These are phyloP conservation scores for Paracanthobrama guichenoti DNA, from an alignment of 2,113 vertebrate species.

Conservation along the genomic window DNA sequence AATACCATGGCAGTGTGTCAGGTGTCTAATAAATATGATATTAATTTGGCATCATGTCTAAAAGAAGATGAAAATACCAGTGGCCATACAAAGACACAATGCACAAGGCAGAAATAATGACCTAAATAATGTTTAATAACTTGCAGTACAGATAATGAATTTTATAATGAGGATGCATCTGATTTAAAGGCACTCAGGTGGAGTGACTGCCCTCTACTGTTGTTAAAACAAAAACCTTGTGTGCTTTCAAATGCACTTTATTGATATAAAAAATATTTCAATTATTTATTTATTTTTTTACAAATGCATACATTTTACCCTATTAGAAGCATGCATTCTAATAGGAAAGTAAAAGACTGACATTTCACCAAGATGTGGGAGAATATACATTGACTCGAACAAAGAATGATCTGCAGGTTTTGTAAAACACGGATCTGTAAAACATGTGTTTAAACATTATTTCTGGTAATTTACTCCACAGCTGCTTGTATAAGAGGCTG, in stretches of 20 bases:
- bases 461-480: slow-evolving; percentile 42
- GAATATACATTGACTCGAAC: neutral
- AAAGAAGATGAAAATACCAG: neutral
- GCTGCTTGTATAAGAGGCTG: slow-evolving; percentile 42
- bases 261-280: neutral
- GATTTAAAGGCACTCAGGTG: slow-evolving; percentile 10
- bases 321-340: no score
- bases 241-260: no score
- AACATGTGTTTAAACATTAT: slow-evolving; percentile 40
- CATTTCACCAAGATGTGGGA: neutral
- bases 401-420: slow-evolving; percentile 8
- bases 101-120: neutral
- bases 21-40: neutral
- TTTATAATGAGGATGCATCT: neutral
- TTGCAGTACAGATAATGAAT: neutral
- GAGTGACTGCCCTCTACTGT: slow-evolving; percentile 56
- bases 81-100: neutral
- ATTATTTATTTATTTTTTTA: neutral
- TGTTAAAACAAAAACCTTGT: neutral
- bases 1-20: neutral
- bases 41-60: neutral
- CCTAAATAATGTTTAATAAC: neutral
- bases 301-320: neutral
- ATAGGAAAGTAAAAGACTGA: neutral
- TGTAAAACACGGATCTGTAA: slow-evolving; percentile 30